Percentiles rank a stretch among this genome's conserved stretches.
Conservation (phyloP, 2,797 vertebrate genomes). For the Rhabdophis nuchalis region DNA sequence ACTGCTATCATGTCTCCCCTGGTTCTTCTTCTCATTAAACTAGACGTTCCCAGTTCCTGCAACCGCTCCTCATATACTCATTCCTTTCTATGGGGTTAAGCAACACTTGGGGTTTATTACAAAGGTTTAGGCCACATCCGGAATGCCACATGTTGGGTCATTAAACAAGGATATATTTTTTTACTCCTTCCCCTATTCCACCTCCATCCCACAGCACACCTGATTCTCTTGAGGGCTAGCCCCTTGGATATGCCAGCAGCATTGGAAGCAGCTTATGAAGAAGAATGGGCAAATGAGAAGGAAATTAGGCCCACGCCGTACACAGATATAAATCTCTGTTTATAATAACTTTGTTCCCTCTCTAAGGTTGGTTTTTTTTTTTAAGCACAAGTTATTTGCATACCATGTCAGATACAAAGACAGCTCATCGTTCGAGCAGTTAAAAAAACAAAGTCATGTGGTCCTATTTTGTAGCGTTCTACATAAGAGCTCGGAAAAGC, state of each 20-base stretch:
- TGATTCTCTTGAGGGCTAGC: neutral
- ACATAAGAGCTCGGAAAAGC: neutral
- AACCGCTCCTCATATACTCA: too few relatives aligned
- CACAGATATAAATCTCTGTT: constrained; percentile 27
- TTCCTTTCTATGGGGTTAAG: neutral
- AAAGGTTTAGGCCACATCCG: neutral
- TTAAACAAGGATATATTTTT: neutral
- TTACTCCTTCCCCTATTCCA: neutral
- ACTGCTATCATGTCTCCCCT: too few relatives aligned
- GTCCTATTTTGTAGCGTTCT: neutral
- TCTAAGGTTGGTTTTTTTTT: constrained; percentile 11
- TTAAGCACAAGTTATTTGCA: neutral
- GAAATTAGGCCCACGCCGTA: rapidly evolving
- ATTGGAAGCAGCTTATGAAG: neutral
- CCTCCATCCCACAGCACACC: neutral
- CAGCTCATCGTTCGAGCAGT: neutral
- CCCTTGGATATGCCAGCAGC: neutral
- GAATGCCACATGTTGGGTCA: too few relatives aligned
- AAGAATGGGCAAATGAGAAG: neutral
- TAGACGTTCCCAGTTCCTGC: too few relatives aligned
- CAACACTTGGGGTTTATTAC: neutral
- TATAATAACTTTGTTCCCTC: constrained; percentile 37
- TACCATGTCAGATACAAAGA: constrained; percentile 18
- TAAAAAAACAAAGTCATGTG: rapidly evolving
- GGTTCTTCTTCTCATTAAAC: too few relatives aligned